These are phyloP conservation scores for Oreochromis grahami DNA, from an alignment of 2,797 vertebrate species.

Conservation along the genomic window DNA sequence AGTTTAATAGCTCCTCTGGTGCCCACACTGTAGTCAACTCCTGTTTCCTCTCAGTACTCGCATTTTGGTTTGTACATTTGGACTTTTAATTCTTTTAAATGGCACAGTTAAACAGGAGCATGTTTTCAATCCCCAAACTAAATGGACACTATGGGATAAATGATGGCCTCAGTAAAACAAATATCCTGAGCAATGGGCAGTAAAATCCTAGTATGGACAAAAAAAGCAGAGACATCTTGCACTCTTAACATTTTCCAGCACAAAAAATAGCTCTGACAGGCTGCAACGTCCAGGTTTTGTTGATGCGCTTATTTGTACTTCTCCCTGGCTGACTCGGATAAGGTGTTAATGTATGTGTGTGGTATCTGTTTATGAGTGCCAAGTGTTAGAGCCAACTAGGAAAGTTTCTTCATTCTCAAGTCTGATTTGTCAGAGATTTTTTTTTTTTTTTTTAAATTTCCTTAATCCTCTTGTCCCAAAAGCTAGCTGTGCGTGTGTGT, in stretches of 20 bases:
- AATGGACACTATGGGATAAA: background rate
- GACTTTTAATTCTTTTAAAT: background rate
- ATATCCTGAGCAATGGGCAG: background rate
- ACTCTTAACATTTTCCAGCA: background rate
- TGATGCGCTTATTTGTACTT: background rate
- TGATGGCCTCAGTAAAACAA: background rate
- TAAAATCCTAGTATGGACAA: background rate
- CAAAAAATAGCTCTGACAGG: background rate
- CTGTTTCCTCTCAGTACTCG: background rate
- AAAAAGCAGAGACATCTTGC: background rate
- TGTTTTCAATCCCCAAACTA: background rate
- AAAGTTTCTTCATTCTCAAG: slow-evolving; percentile 48
- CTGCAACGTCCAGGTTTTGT: background rate
- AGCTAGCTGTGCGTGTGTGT: slow-evolving; percentile 13
- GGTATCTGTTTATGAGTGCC: slow-evolving; percentile 25
- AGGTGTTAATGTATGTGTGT: slow-evolving; percentile 34
- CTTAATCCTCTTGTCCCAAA: slow-evolving; percentile 65
- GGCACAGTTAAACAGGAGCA: background rate
- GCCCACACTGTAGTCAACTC: background rate
- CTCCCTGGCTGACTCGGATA: background rate
- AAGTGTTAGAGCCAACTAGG: slow-evolving; percentile 27
- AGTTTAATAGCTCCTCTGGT: background rate
- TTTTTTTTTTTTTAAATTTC: slow-evolving; percentile 9
- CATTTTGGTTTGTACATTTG: background rate
- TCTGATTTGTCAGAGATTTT: slow-evolving; percentile 54